A percentile compares a stretch with the other conserved stretches of the same genome.
Conservation (phyloP, 2,888 invertebrate genomes). For the Acronicta aceris region DNA sequence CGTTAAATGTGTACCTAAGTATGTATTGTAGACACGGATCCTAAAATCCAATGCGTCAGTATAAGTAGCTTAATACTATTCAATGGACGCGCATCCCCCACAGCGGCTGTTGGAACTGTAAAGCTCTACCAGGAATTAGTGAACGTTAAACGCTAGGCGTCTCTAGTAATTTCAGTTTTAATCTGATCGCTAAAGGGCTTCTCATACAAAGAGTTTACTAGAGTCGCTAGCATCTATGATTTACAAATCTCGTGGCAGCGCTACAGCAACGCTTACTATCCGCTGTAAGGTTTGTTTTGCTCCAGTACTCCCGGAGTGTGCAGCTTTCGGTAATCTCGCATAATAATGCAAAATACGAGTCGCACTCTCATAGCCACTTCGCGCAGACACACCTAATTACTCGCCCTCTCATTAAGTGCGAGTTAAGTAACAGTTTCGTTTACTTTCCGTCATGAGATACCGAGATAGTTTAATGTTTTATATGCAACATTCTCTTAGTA, state of each 20-base stretch:
- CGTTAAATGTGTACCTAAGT: too few species aligned
- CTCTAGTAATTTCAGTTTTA: neutral
- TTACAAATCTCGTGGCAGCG: neutral
- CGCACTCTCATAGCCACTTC: conserved; percentile 33
- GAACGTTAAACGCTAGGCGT: neutral
- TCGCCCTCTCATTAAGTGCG: conserved; percentile 43
- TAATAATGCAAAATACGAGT: conserved; percentile 48
- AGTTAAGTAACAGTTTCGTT: conserved; percentile 40
- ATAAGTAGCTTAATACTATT: too few species aligned
- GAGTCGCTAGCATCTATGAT: neutral
- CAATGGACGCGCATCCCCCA: neutral
- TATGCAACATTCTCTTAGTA: neutral
- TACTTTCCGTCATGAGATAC: conserved; percentile 23
- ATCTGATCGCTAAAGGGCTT: too few species aligned
- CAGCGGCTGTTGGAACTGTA: neutral
- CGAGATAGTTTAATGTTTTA: conserved; percentile 12
- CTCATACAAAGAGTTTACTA: too few species aligned
- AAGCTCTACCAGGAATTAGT: neutral
- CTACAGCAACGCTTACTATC: conserved; percentile 16
- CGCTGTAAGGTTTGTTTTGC: conserved; percentile 15
- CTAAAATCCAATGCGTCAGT: too few species aligned
- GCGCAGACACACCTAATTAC: conserved; percentile 49
- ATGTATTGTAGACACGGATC: too few species aligned
- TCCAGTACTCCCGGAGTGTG: conserved; percentile 18
- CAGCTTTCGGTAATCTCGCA: conserved; percentile 50